Conservation (phyloP, 2,888 invertebrate species). For the Phortica magna region DNA sequence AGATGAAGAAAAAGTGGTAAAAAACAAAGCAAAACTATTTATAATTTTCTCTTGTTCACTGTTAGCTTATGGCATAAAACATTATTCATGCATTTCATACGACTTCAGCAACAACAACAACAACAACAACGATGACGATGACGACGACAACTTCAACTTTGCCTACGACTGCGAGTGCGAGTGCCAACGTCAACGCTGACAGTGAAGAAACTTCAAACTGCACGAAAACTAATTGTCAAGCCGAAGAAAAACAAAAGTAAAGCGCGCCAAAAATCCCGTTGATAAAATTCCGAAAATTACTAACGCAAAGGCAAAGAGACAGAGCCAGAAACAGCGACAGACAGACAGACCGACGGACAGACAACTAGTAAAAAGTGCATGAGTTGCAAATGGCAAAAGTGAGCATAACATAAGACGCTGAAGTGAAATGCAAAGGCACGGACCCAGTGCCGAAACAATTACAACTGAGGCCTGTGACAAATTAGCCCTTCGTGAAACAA, state of each 20-base stretch:
- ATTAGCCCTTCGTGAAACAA: too few species aligned
- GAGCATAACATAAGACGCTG: neutral
- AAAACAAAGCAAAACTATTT: constrained; percentile 30
- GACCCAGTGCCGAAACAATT: too few species aligned
- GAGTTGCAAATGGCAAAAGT: constrained; percentile 11
- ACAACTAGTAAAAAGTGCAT: constrained; percentile 12
- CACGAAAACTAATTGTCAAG: constrained; percentile 34
- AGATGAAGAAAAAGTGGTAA: neutral
- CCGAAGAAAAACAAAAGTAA: constrained; percentile 32
- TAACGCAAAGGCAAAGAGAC: neutral
- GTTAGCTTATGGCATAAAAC: constrained; percentile 18
- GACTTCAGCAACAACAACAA: neutral
- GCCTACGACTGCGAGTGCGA: neutral
- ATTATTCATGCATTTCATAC: constrained; percentile 33
- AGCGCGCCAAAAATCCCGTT: constrained; percentile 32
- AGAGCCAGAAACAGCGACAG: neutral
- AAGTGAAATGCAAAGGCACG: too few species aligned
- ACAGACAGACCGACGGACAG: neutral
- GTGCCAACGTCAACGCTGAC: neutral
- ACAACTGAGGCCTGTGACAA: too few species aligned
- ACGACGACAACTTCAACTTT: neutral
- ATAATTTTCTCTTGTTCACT: constrained; percentile 20
- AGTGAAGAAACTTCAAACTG: constrained; percentile 19
- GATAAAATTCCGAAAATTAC: constrained; percentile 31
- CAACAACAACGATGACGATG: neutral